Evolutionary conservation across 2,888 invertebrate genomes (phyloP).

Genomic region (Rotaria socialis): DNA sequence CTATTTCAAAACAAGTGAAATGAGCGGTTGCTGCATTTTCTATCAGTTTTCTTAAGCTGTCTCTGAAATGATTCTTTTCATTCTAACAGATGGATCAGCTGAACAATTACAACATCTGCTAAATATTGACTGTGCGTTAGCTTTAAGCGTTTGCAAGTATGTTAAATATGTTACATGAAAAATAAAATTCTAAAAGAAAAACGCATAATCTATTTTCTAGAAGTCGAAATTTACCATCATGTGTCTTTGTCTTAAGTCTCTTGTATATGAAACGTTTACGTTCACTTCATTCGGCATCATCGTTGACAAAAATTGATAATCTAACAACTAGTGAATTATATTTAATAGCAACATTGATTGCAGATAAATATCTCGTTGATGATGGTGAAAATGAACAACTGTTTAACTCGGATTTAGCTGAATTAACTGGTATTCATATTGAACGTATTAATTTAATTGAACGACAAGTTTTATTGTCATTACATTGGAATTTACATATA

Average conservation of each 20-base stretch:
- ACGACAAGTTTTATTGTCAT: slow-evolving; percentile 15
- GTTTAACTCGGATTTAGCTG: not conserved
- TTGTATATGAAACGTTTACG: slow-evolving; percentile 32
- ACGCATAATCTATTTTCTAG: not conserved
- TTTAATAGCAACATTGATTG: slow-evolving; percentile 32
- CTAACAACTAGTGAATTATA: slow-evolving; percentile 2
- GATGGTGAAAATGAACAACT: slow-evolving; percentile 31
- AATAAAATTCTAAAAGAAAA: no score
- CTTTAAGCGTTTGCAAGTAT: not conserved
- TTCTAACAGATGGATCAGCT: not conserved
- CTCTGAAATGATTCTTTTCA: no score
- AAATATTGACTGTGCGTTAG: not conserved
- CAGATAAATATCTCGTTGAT: slow-evolving; percentile 20
- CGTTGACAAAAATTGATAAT: not conserved
- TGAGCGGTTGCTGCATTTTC: no score
- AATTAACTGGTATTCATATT: not conserved
- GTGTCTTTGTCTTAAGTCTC: slow-evolving; percentile 29
- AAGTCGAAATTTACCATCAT: slow-evolving; percentile 24
- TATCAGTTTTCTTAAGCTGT: no score
- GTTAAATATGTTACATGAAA: not conserved
- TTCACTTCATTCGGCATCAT: not conserved
- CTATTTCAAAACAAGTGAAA: no score
- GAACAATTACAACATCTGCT: slow-evolving; percentile 9
- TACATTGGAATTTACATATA: not conserved
- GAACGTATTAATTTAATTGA: slow-evolving; percentile 33